These are phyloP conservation scores for Hipparchia sbordonii DNA, from an alignment of 2,888 invertebrate species.

Conservation along the genomic window DNA sequence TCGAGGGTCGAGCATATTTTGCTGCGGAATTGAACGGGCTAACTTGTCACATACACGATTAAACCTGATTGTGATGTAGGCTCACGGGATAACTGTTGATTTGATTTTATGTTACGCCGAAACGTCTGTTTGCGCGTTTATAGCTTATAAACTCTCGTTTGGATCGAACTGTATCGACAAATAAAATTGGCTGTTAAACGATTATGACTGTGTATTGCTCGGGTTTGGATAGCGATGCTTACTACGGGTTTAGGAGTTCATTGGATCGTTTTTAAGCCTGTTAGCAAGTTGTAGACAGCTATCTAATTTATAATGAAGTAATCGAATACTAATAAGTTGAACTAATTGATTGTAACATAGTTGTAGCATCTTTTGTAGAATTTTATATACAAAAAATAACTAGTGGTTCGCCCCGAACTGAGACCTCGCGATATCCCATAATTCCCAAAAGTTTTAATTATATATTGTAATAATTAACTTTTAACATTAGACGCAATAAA, in stretches of 20 bases:
- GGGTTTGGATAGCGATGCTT: constrained; percentile 52
- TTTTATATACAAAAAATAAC: no score
- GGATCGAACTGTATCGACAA: constrained; percentile 73
- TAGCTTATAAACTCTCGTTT: constrained; percentile 80
- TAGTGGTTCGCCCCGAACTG: no score
- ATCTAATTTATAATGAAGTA: not conserved
- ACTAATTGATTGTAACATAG: no score
- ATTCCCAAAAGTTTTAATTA: no score
- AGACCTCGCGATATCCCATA: no score
- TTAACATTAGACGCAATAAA: no score
- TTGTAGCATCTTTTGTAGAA: no score
- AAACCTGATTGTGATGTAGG: constrained; percentile 82
- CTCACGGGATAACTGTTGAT: constrained; percentile 82
- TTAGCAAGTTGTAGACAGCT: not conserved
- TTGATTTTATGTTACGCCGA: constrained; percentile 81
- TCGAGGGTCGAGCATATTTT: constrained; percentile 39
- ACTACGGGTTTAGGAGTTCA: constrained; percentile 52
- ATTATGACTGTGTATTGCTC: constrained; percentile 72
- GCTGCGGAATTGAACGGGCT: constrained; percentile 57
- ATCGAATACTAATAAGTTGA: no score
- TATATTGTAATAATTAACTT: no score
- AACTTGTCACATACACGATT: constrained; percentile 82
- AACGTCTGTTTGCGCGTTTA: constrained; percentile 81
- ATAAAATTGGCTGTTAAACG: constrained; percentile 75
- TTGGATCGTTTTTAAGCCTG: constrained; percentile 44